Evolutionary conservation across 2,888 invertebrate species (phyloP), one percentile per base, ranked within the genome.

Genomic region (Orchesellides sinensis): DNA sequence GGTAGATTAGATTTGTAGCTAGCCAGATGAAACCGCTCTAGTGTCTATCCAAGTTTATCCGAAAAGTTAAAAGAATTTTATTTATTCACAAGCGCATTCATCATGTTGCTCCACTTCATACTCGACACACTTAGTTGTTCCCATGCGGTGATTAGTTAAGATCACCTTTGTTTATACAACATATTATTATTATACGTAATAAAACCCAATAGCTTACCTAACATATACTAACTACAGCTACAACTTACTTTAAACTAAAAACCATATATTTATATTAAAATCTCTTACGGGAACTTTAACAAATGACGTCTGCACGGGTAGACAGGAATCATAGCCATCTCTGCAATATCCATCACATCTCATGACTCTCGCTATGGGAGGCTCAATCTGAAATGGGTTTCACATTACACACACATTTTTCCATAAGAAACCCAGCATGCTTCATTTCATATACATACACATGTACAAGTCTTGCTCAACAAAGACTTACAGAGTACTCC

Each of bases 61-160:
- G 77, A 70, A 83, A 84, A 85, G n/a, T 79, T 29, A 1, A 19
- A 19, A 0, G 63, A 25, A 32, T 80, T 54, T 84, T 84, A 85
- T 5, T 66, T 14, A 1, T 0, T 52, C 32, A 25, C 84, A 85
- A 21, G 25, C 29, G 63, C 85, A 85, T 10, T 75, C 45, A 8
- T 84, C 83, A 66, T 85, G 84, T 25, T 84, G 77, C 29, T 73
- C 80, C 8, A 85, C 19, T 54, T 79, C 74, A 47, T 75, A 84
- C 5, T 84, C 74, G 0, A 81, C 78, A 21, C 85, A 85, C 12
- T 78, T 66, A 2, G 40, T 3, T 0, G 12, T 0, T n/a, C 59
- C 45, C 2, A 8, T 21, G 0, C 17, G 52, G 19, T 81, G 82
- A 14, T 69, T 29, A 19, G n/a, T 69, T 17, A 78, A 52, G 10